phyloP scores from a whole-genome alignment of 2,113 vertebrate genomes.

The Psilopsiagon aurifrons region DNA sequence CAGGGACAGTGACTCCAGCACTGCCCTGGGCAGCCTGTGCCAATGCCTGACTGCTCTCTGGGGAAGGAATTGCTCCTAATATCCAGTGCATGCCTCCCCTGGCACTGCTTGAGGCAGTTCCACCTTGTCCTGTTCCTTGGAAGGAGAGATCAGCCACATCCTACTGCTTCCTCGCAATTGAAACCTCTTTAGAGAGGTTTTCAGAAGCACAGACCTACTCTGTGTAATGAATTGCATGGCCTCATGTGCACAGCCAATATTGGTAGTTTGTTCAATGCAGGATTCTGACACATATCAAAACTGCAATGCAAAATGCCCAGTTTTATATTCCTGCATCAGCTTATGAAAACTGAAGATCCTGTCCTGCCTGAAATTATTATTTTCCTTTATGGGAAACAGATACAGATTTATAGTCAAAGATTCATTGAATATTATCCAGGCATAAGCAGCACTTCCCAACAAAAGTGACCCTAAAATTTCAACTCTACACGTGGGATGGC shows the following conservation, averaged over 20 bases:
- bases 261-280: neutral
- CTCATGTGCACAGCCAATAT: neutral
- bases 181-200: neutral
- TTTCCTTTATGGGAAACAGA: neutral
- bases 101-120: neutral
- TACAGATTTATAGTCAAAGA: neutral
- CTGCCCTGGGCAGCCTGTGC: neutral
- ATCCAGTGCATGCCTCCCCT: neutral
- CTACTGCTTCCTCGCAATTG: neutral
- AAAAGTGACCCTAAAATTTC: neutral
- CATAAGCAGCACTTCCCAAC: neutral
- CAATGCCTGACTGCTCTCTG: neutral
- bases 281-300: neutral
- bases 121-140: neutral
- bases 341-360: neutral
- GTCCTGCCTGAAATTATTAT: neutral
- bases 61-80: neutral
- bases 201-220: neutral
- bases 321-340: neutral
- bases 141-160: neutral
- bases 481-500: neutral
- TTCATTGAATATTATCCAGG: slow-evolving; percentile 1
- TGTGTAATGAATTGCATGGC: neutral
- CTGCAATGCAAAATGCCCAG: neutral
- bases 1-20: neutral